These are phyloP conservation scores for Pseudonaja textilis DNA, from an alignment of 2,113 vertebrate genomes.

Conservation along the genomic window DNA sequence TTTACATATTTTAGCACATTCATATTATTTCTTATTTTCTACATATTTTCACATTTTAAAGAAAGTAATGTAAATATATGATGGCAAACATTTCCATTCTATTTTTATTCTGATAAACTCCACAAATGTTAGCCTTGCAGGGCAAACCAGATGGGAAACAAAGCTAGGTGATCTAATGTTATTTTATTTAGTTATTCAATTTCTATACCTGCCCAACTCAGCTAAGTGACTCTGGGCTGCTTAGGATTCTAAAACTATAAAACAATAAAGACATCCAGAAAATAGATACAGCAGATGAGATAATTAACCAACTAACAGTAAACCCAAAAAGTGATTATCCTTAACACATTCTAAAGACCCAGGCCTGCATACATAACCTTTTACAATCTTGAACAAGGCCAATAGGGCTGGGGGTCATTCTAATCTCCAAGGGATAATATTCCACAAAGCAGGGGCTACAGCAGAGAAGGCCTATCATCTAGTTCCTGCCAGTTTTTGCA, in stretches of 20 bases:
- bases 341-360: not conserved
- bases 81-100: not conserved
- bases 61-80: not conserved
- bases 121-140: not conserved
- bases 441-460: not conserved
- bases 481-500: not conserved
- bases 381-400: not conserved
- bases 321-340: not conserved
- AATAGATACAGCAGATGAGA: not conserved
- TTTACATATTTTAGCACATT: conserved; percentile 16
- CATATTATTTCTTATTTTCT: not conserved
- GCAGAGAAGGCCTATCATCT: not conserved
- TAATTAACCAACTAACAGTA: not conserved
- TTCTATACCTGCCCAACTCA: not conserved
- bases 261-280: not conserved
- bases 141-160: not conserved
- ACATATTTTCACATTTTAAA: not conserved
- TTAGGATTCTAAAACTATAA: not conserved
- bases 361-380: not conserved
- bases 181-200: not conserved
- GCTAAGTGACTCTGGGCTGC: not conserved
- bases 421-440: not conserved
- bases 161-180: not conserved
- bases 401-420: not conserved
- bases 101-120: not conserved